Conservation (phyloP, 2,797 vertebrate genomes). For the Borostomias antarcticus region DNA sequence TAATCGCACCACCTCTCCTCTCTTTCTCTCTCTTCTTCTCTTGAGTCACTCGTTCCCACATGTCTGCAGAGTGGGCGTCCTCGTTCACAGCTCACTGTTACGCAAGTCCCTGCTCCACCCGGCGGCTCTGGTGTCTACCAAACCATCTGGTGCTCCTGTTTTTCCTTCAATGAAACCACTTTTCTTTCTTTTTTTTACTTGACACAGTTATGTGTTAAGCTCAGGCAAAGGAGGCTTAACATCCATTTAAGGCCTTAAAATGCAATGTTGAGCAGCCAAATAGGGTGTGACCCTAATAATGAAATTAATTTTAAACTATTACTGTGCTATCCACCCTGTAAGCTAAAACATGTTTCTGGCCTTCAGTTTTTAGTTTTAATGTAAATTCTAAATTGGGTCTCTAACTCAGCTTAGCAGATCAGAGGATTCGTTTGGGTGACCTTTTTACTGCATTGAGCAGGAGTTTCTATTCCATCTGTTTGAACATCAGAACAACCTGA, state of each 20-base stretch:
- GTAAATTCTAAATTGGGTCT: no score
- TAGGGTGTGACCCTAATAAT: neutral
- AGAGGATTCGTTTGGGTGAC: no score
- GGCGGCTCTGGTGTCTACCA: conserved; percentile 74
- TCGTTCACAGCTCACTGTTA: conserved; percentile 63
- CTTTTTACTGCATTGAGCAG: neutral
- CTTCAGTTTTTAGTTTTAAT: no score
- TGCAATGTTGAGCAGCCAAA: neutral
- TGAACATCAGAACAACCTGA: neutral
- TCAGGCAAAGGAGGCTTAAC: neutral
- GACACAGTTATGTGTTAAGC: conserved; percentile 1
- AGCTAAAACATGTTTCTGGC: no score
- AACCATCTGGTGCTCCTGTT: conserved; percentile 72
- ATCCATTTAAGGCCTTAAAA: conserved; percentile 6
- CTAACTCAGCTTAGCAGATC: no score
- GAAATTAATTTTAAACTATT: neutral
- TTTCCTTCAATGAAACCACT: conserved; percentile 50
- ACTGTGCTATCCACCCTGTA: neutral
- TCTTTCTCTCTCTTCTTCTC: conserved; percentile 31
- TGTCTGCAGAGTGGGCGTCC: conserved; percentile 72
- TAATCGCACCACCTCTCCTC: conserved; percentile 6
- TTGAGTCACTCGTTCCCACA: conserved; percentile 70
- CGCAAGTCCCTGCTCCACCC: conserved; percentile 65
- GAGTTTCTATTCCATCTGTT: neutral
- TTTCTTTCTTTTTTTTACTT: conserved; percentile 19